Conservation (phyloP, 2,113 vertebrate species). For the Sorex araneus region DNA sequence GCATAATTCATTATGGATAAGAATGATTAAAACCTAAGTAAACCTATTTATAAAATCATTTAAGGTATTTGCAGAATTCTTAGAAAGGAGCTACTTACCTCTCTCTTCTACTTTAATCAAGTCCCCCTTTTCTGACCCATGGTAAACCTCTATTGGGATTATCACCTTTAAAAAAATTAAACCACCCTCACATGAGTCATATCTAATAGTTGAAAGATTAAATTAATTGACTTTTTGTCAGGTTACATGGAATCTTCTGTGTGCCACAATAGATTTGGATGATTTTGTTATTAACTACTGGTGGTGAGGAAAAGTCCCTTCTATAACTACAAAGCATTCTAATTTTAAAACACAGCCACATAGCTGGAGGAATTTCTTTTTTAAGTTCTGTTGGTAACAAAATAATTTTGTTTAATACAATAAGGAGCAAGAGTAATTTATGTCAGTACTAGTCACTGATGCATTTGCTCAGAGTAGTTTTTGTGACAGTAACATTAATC, state of each 20-base stretch:
- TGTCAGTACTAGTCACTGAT: background rate
- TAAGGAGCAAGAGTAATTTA: background rate
- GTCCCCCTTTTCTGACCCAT: background rate
- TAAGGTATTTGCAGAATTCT: background rate
- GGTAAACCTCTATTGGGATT: slow-evolving; percentile 4
- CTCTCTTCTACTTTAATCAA: slow-evolving; percentile 39
- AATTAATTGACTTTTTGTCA: background rate
- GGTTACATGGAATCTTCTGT: slow-evolving; percentile 6
- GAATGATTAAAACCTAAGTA: slow-evolving; percentile 58
- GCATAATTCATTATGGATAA: slow-evolving; percentile 65
- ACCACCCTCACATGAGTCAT: background rate
- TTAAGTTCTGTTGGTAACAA: slow-evolving; percentile 34
- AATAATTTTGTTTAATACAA: slow-evolving; percentile 42
- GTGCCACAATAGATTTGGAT: background rate
- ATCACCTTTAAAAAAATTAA: slow-evolving; percentile 44
- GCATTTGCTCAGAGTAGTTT: slow-evolving; percentile 33
- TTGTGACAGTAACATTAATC: slow-evolving; percentile 2
- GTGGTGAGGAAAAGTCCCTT: slow-evolving; percentile 15
- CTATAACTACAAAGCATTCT: background rate
- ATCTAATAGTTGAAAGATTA: slow-evolving; percentile 19
- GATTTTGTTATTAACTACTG: background rate
- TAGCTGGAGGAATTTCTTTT: slow-evolving; percentile 15
- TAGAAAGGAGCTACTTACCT: background rate
- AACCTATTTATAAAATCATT: slow-evolving; percentile 34
- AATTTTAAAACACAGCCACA: slow-evolving; percentile 11